These are phyloP conservation scores for Scolanthus callimorphus DNA, from an alignment of 92 coral and sea anemone species.

Conservation along the genomic window DNA sequence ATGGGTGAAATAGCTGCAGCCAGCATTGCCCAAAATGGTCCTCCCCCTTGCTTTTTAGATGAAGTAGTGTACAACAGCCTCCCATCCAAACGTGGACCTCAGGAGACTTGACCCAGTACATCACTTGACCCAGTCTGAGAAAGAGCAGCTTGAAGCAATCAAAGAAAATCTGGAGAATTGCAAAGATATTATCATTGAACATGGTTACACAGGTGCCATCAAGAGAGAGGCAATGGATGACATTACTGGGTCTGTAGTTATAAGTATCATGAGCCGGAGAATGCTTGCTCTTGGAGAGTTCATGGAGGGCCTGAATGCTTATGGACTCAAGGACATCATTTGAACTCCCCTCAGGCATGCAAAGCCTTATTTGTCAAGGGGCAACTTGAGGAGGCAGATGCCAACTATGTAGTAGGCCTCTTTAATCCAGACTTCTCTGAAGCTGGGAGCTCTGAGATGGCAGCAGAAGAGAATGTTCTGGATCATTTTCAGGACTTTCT, in stretches of 20 bases:
- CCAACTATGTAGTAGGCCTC: constrained; percentile 25
- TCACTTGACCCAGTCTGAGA: constrained; percentile 25
- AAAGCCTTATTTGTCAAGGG: constrained; percentile 39
- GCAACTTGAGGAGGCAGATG: constrained; percentile 40
- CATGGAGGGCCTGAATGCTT: constrained; percentile 11
- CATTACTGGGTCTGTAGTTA: too few species aligned
- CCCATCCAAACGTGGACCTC: constrained; percentile 13
- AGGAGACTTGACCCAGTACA: constrained; percentile 1
- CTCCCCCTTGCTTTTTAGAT: constrained; percentile 33
- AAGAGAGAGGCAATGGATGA: too few species aligned
- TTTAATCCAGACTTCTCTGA: constrained; percentile 24
- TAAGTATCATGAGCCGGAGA: too few species aligned
- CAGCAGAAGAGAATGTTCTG: constrained; percentile 26
- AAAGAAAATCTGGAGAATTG: constrained; percentile 10
- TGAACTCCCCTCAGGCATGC: constrained; percentile 18
- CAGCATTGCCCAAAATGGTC: too few species aligned
- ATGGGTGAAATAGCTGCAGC: too few species aligned
- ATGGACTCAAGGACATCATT: constrained; percentile 15
- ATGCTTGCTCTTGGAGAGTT: too few species aligned
- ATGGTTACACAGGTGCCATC: constrained; percentile 32
- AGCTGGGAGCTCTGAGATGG: constrained; percentile 11
- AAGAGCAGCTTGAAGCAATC: constrained; percentile 18
- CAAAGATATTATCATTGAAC: constrained; percentile 23
- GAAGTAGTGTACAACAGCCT: constrained; percentile 20
- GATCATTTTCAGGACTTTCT: constrained; percentile 42